These are phyloP conservation scores for Parnassius mnemosyne DNA, from an alignment of 2,888 invertebrate genomes.

Conservation along the genomic window DNA sequence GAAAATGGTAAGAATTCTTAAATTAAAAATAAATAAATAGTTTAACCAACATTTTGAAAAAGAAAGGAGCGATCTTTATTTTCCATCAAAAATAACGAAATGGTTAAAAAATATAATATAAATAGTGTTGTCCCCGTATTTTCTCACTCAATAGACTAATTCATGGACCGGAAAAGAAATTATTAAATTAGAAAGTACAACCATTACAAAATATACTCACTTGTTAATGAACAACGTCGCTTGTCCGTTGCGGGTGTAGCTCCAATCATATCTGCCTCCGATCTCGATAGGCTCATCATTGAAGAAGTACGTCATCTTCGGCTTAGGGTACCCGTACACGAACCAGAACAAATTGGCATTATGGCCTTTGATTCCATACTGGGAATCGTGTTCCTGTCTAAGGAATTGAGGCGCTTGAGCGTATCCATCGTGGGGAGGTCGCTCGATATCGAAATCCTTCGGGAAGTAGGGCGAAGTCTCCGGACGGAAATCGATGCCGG, in stretches of 20 bases:
- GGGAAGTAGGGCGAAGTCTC: conserved; percentile 94
- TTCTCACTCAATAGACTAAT: too few relatives aligned
- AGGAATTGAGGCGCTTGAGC: conserved; percentile 93
- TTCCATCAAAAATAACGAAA: too few relatives aligned
- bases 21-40: too few relatives aligned
- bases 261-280: conserved; percentile 92
- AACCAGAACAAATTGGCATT: conserved; percentile 95
- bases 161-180: background rate
- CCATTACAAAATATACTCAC: conserved; percentile 63
- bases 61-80: too few relatives aligned
- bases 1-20: too few relatives aligned
- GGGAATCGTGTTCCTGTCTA: conserved; percentile 90
- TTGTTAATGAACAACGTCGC: conserved; percentile 94
- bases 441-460: conserved; percentile 94
- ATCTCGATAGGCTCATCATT: conserved; percentile 90
- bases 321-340: conserved; percentile 97
- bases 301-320: conserved; percentile 93
- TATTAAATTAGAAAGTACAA: background rate
- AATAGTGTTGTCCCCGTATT: too few relatives aligned
- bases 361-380: conserved; percentile 96
- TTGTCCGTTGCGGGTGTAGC: conserved; percentile 94
- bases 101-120: too few relatives aligned
- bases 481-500: conserved; percentile 90
- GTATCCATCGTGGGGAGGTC: conserved; percentile 92
- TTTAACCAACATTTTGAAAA: too few relatives aligned